These are phyloP conservation scores for Zaprionus capensis DNA, from an alignment of 1,140 invertebrate species.

Conservation along the genomic window DNA sequence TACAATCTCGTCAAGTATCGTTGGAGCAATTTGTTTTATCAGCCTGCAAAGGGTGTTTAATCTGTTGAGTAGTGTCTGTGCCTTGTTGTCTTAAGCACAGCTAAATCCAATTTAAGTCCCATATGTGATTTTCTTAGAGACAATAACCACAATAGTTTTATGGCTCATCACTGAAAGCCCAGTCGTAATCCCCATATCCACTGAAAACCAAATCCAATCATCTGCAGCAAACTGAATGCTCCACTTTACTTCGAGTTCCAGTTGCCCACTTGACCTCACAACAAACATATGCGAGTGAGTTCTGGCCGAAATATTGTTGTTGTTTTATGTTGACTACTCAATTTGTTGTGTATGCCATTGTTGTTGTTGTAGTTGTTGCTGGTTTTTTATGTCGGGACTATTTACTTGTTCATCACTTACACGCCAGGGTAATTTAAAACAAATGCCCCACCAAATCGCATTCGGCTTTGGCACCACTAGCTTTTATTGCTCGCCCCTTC, in stretches of 20 bases:
- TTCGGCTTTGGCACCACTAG: slow-evolving; percentile 61
- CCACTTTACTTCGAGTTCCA: slow-evolving; percentile 32
- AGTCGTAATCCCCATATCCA: slow-evolving; percentile 31
- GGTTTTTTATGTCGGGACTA: slow-evolving; percentile 36
- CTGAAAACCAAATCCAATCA: slow-evolving; percentile 50
- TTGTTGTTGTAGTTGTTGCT: slow-evolving; percentile 23
- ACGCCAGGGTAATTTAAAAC: slow-evolving; percentile 79
- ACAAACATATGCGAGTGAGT: background rate
- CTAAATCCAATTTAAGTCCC: slow-evolving; percentile 55
- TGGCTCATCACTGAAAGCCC: slow-evolving; percentile 53
- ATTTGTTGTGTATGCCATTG: slow-evolving; percentile 59
- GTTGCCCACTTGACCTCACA: slow-evolving; percentile 9
- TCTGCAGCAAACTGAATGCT: slow-evolving; percentile 57
- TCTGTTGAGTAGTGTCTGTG: background rate
- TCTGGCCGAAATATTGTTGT: slow-evolving; percentile 36
- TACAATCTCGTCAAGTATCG: background rate
- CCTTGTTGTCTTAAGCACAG: background rate
- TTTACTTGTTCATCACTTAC: slow-evolving; percentile 75
- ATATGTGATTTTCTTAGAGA: slow-evolving; percentile 32
- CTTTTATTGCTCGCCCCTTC: slow-evolving; percentile 60
- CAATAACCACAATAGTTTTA: slow-evolving; percentile 66
- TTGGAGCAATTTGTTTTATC: background rate
- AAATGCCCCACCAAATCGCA: slow-evolving; percentile 77
- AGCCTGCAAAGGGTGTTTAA: slow-evolving; percentile 4
- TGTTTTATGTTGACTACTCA: slow-evolving; percentile 58